phyloP scores from a whole-genome alignment of 2,113 vertebrate species.

The human (Homo sapiens) region DNA sequence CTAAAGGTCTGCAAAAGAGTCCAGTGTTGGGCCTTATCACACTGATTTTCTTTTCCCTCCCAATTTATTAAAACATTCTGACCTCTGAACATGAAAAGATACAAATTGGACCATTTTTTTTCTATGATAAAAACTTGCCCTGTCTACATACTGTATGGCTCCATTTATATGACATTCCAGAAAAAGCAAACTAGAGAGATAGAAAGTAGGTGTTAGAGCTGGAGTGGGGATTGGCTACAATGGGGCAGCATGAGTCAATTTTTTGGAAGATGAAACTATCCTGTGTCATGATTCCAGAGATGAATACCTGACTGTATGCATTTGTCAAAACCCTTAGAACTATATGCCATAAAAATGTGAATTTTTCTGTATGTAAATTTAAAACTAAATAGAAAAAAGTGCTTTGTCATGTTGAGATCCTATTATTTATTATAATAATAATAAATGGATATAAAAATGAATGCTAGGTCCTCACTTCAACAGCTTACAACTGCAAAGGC shows the following conservation, averaged over 20 bases:
- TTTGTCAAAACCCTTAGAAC: not conserved
- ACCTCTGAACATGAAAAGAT: slow-evolving; percentile 29
- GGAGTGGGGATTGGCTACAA: not conserved
- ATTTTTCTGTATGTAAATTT: slow-evolving; percentile 2
- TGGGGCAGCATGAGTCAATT: not conserved
- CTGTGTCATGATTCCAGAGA: not conserved
- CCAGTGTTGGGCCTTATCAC: not conserved
- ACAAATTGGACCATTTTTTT: not conserved
- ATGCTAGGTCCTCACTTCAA: not conserved
- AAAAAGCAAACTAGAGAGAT: not conserved
- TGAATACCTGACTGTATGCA: not conserved
- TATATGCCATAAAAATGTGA: not conserved
- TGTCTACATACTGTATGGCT: not conserved
- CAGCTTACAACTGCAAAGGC: not conserved
- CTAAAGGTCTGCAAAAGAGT: not conserved
- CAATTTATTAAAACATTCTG: not conserved
- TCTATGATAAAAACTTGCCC: not conserved
- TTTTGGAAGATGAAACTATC: not conserved
- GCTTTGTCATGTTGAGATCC: not conserved
- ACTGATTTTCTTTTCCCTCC: not conserved
- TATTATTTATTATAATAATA: not conserved
- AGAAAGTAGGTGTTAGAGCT: not conserved
- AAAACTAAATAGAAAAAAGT: not conserved
- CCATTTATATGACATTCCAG: not conserved
- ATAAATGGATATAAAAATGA: not conserved